Evolutionary conservation across 2,797 vertebrate genomes (phyloP), one percentile per base, ranked within the genome.

Genomic region (Eremophila alpestris): DNA sequence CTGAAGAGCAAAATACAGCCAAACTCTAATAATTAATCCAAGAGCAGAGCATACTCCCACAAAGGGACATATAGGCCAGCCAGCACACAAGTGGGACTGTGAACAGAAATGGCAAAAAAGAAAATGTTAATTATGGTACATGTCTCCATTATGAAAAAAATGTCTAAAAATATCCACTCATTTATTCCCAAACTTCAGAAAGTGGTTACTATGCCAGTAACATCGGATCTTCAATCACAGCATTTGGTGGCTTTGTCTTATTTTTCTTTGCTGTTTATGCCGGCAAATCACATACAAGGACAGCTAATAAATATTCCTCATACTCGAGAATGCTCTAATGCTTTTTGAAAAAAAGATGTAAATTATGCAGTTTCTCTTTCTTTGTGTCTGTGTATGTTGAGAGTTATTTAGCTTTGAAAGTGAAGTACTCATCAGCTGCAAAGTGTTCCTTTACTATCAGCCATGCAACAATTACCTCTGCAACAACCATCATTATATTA

Each of bases 401-500:
- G 29, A 16, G 1, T 27, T 76, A 88, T 89, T 93, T 62, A 83
- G 51, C 46, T 92, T 91, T 86, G 76, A 93, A 91, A 92, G 73
- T 36, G n/a, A 88, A 94, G 69, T 68, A 58, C 79, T 96, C 89
- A 93, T 85, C 84, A 91, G 65, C 60, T 89, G 91, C 85, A 58
- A 93, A 93, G 54, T 34, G 38, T 77, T 91, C 62, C 77, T 88
- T 93, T 84, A 95, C 73, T 94, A 93, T 76, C 81, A 93, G 48
- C 80, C 70, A 79, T 73, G 94, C 63, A 95, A 79, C 90, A 95
- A 95, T 87, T 87, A 90, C 90, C 70, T 82, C 90, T 69, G 70
- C 90, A 88, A 82, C 69, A 94, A 90, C 86, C 86, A 95, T 93
- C 87, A 89, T 87, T 88, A 89, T 36, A 65, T 87, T 89, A 89